phyloP scores from a whole-genome alignment of 1,140 invertebrate species.

The Phocides pigmalion region DNA sequence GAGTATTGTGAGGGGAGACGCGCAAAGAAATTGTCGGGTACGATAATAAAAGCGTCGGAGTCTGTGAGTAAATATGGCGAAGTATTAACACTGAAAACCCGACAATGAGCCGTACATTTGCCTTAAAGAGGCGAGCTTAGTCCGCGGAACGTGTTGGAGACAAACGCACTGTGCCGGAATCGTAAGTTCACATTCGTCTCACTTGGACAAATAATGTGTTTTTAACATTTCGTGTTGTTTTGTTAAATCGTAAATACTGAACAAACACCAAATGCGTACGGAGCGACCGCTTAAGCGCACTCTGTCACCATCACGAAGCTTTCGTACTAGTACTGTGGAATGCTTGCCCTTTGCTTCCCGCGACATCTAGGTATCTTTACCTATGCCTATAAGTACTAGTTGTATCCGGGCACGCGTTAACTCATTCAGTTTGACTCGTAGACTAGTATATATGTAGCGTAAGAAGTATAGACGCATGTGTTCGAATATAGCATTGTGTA shows the following conservation, averaged over 20 bases:
- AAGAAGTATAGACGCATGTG: too few species aligned
- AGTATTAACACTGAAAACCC: slow-evolving; percentile 70
- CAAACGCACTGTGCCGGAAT: slow-evolving; percentile 73
- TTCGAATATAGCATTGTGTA: too few species aligned
- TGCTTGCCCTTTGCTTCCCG: slow-evolving; percentile 58
- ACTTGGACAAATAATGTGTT: slow-evolving; percentile 81
- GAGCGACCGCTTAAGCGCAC: slow-evolving; percentile 51
- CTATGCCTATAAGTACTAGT: slow-evolving; percentile 7
- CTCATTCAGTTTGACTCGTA: too few species aligned
- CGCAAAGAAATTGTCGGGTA: slow-evolving; percentile 52
- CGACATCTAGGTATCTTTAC: slow-evolving; percentile 7
- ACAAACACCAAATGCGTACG: slow-evolving; percentile 66
- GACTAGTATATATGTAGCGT: too few species aligned
- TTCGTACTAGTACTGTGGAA: slow-evolving; percentile 62
- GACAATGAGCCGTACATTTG: slow-evolving; percentile 76
- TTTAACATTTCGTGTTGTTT: slow-evolving; percentile 84
- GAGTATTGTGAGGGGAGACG: slow-evolving; percentile 53
- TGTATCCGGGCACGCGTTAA: too few species aligned
- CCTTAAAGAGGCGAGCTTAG: slow-evolving; percentile 66
- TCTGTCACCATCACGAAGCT: slow-evolving; percentile 69
- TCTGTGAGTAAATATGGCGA: slow-evolving; percentile 66
- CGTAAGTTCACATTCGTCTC: slow-evolving; percentile 80
- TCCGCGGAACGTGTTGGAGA: slow-evolving; percentile 73
- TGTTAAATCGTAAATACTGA: slow-evolving; percentile 83
- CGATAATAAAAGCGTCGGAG: slow-evolving; percentile 70